Base-by-base conservation (phyloP, 2,888 invertebrate genomes). In the Tiliacea aurago region DNA sequence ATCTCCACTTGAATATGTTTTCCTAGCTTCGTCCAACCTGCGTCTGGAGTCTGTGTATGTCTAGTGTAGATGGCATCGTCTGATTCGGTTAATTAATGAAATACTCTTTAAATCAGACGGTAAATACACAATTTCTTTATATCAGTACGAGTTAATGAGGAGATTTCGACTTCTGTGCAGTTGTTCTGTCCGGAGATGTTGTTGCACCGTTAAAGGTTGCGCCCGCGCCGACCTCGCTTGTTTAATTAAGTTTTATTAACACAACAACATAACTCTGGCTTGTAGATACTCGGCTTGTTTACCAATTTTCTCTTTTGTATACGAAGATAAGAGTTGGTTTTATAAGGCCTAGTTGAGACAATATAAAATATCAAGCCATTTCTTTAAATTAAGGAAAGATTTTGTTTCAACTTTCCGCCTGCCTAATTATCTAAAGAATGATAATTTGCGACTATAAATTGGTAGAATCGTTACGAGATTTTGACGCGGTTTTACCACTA, bases 181-280 rank as follows among this genome's bases (percentile, higher is more conserved):
- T 80, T 79, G 78, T 71, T 69, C 66, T 45, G 61, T 65, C 41
- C 37, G 70, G 73, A 78, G 84, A 85, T 80, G 84, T 84, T 78
- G 73, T 77, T 78, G 81, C 73, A 76, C 84, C 84, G 84, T 61
- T 70, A 87, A 86, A 89, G 86, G 89, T 87, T 86, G 81, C 78
- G 81, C 78, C 82, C 84, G 80, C 76, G 72, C 66, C 74, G 86
- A 85, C 84, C 85, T 83, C 84, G 58, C 56, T 64, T 78, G 82
- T 86, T 88, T 84, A 88, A 87, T 89, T 84, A 87, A 80, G 79
- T 84, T 86, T 86, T 83, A 86, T 85, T 73, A 83, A 83, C 81
- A 70, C 78, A 69, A 74, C 74, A 75, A 79, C 81, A 83, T 88
- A 86, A 84, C 80, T 88, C 82, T 73, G 80, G 28, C 83, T 84